Base-by-base conservation (phyloP, 2,888 invertebrate genomes). In the Euproctis similis region DNA sequence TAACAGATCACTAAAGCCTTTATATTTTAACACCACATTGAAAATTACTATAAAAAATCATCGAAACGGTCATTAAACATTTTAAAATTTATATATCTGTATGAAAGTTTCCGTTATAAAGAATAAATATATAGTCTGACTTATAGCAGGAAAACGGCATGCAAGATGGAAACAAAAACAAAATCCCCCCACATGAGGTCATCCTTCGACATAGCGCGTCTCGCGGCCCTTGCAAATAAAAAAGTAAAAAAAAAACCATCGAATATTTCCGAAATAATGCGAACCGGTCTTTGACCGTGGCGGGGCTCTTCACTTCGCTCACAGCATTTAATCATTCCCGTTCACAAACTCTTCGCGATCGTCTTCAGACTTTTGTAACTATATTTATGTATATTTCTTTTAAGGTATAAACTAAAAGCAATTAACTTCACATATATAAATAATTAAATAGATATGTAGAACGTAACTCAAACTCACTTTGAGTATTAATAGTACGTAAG, bases 201-300 rank as follows among this genome's bases (percentile, higher is more conserved):
- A 82, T 69, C 60, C 48, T 50, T 52, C 44, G 49, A 36, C n/a
- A n/a, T n/a, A 47, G 38, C 47, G 39, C 46, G 49, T 38, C 48
- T 42, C 53, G n/a, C n/a, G 50, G 53, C 60, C 53, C 56, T 52
- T 58, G 54, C 55, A 49, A 63, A n/a, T n/a, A n/a, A n/a, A n/a
- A n/a, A n/a, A n/a, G n/a, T n/a, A n/a, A n/a, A n/a, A n/a, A 54
- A 57, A 56, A 59, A 62, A 60, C 53, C 59, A 36, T 53, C 62
- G 63, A 70, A 76, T 68, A 69, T 74, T 71, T 73, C 69, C 74
- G 61, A 74, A 81, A 75, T 58, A 64, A 58, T 59, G 51, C 66
- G 69, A 73, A 78, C 80, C 82, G 82, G 82, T 82, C 76, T 71
- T 75, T 76, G 80, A 78, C 78, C 76, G 59, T 47, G 52, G 46